Evolutionary conservation across 30 jellyfish, hydroid and myxozoan genomes (phyloP).

Genomic region (Catostylus mosaicus): DNA sequence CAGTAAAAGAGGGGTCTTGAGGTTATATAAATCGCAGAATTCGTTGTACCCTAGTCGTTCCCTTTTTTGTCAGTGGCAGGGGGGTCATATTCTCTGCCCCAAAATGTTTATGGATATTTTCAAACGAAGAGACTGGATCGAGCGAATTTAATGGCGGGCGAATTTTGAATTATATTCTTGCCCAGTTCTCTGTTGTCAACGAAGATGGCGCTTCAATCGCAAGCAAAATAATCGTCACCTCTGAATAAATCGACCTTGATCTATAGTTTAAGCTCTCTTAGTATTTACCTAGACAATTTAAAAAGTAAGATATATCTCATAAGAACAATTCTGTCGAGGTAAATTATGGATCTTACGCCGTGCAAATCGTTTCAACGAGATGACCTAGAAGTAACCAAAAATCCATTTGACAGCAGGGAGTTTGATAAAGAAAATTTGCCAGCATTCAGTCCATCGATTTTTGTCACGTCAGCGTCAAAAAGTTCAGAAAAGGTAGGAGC

Average conservation of each 20-base stretch:
- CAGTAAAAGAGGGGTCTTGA: too few relatives aligned
- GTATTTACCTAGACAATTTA: too few relatives aligned
- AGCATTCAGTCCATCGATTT: constrained; percentile 78
- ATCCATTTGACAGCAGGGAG: constrained; percentile 82
- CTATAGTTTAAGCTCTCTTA: too few relatives aligned
- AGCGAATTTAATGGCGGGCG: constrained; percentile 50
- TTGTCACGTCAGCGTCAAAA: constrained; percentile 27
- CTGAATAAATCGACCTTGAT: too few relatives aligned
- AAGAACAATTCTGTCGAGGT: too few relatives aligned
- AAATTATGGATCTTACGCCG: constrained; percentile 58
- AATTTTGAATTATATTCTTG: constrained; percentile 12
- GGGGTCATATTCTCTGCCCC: too few relatives aligned
- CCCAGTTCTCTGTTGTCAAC: constrained; percentile 17
- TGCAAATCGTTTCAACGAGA: constrained; percentile 66
- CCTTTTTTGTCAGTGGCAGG: too few relatives aligned
- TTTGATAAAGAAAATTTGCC: constrained; percentile 78
- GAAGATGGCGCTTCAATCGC: neutral
- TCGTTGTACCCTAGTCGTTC: too few relatives aligned
- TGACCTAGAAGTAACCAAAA: constrained; percentile 74
- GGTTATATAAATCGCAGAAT: too few relatives aligned
- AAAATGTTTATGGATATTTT: too few relatives aligned
- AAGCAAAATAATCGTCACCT: too few relatives aligned
- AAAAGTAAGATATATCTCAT: too few relatives aligned
- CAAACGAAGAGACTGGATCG: constrained; percentile 37
- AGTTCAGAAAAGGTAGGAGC: constrained; percentile 70